Evolutionary conservation across 53 echinoderm and acorn worm species (phyloP).

Genomic region (Temnopleurus reevesii): DNA sequence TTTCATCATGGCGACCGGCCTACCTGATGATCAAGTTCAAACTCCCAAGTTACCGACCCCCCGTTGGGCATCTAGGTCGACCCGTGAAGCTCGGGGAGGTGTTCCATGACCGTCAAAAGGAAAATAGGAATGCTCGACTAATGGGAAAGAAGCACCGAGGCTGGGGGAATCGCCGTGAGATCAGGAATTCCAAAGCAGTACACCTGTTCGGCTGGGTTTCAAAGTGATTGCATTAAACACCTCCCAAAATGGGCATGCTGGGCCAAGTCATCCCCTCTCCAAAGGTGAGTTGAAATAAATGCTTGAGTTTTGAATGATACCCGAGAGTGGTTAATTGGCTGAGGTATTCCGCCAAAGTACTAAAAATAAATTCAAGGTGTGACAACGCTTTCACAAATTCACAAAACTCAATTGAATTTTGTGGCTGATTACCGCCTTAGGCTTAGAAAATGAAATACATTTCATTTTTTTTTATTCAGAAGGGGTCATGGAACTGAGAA

Average conservation of each 20-base stretch:
- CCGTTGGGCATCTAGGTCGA: conserved; percentile 44
- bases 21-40: conserved; percentile 2
- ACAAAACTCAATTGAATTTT: neutral
- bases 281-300: conserved; percentile 9
- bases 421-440: neutral
- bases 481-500: no score
- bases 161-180: conserved; percentile 32
- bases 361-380: neutral
- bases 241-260: conserved; percentile 36
- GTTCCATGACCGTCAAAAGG: conserved; percentile 18
- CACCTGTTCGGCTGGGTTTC: conserved; percentile 49
- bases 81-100: neutral
- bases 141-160: no score
- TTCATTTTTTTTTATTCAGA: no score
- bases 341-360: neutral
- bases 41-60: conserved; percentile 1
- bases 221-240: conserved; percentile 37
- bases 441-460: no score
- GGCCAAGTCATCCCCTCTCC: neutral
- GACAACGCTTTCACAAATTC: neutral
- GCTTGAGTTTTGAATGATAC: neutral
- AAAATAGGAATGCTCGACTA: neutral
- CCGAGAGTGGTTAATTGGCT: neutral
- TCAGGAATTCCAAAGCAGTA: neutral
- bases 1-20: neutral